Evolutionary conservation across 2,888 invertebrate species (phyloP), one percentile per base, ranked within the genome.

Genomic region (Acronicta leporina): DNA sequence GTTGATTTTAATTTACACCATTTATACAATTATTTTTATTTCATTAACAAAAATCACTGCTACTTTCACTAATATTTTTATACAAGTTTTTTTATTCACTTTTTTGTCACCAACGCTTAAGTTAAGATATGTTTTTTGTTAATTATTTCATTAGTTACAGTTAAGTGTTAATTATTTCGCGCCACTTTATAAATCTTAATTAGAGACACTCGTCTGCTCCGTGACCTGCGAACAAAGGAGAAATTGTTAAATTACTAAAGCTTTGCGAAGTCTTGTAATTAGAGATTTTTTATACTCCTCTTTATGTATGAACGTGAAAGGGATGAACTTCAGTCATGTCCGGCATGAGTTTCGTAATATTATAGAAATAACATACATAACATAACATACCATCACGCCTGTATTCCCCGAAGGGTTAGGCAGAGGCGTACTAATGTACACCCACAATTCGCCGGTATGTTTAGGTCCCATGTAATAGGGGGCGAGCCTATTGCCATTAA

Each of bases 201-300:
- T 55, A 63, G 30, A 42, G n/a, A 1, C 20, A 11, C 41, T 63
- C 45, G 33, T 14, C 38, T 3, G 27, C 35, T 41, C 20, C 30
- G 38, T 41, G 53, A 68, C 63, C 79, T 79, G 79, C 38, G 50
- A 72, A 79, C 75, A 79, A 79, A 79, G 41, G 52, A 64, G 60
- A 62, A 63, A 68, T 43, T 47, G 41, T 20, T 50, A 41, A 49
- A 68, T 68, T 67, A 62, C 38, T 53, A 15, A n/a, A n/a, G 15
- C 14, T 51, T 40, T 51, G 14, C n/a, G 2, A 51, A 30, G 35
- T 64, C 30, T 46, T 6, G 20, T 53, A 53, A 64, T 64, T 53
- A 47, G 38, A 40, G 40, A n/a, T 50, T 38, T 38, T 13, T 13
- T n/a, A 38, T n/a, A 7, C 38, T 38, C 5, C 8, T 38, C n/a